Conservation (phyloP, 2,113 vertebrate genomes). For the Cheirogaleus medius region DNA sequence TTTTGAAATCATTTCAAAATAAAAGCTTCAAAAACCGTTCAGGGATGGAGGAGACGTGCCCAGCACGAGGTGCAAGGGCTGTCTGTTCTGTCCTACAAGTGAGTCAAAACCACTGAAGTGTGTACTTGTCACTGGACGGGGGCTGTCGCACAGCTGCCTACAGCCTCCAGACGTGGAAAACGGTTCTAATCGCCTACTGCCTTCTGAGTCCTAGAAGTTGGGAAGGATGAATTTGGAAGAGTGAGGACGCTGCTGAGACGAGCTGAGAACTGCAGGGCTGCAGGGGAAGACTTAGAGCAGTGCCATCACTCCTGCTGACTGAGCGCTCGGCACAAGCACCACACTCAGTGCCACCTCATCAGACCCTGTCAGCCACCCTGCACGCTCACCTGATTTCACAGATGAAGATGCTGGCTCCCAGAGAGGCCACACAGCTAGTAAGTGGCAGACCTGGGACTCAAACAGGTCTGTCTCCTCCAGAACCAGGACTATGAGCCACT, state of each 20-base stretch:
- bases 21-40: neutral
- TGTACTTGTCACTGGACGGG: no score
- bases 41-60: neutral
- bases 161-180: neutral
- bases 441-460: neutral
- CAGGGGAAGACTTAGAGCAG: neutral
- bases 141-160: neutral
- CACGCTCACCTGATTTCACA: neutral
- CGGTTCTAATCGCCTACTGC: neutral
- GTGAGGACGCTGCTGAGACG: neutral
- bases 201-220: neutral
- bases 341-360: neutral
- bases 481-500: neutral
- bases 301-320: neutral
- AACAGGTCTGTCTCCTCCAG: neutral
- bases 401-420: neutral
- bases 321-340: neutral
- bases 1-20: constrained; percentile 12
- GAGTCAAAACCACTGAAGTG: neutral
- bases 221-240: neutral
- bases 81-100: no score
- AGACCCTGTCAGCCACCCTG: neutral
- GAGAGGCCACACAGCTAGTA: neutral
- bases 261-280: neutral
- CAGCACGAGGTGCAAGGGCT: neutral